A percentile compares a stretch with the other conserved stretches of the same genome.
These are phyloP conservation scores for Dasypogon diadema DNA, from an alignment of 2,888 invertebrate genomes.

Conservation along the genomic window DNA sequence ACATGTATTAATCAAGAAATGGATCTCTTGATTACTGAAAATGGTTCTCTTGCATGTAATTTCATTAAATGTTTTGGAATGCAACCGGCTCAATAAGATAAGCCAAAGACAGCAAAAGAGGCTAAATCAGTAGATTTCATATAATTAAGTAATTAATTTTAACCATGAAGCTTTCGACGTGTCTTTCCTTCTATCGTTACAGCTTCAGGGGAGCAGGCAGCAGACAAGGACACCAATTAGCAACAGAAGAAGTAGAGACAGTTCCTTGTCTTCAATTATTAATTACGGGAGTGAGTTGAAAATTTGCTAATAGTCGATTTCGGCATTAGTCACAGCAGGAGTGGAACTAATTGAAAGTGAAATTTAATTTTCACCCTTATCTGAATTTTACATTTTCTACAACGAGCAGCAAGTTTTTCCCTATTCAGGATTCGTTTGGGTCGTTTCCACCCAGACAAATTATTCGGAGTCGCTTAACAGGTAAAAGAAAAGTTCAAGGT, in stretches of 20 bases:
- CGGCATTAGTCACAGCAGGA: background rate
- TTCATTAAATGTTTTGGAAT: no score
- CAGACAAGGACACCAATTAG: slow-evolving; percentile 25
- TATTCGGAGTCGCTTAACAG: background rate
- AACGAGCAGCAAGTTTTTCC: background rate
- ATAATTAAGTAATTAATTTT: no score
- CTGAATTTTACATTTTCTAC: slow-evolving; percentile 8
- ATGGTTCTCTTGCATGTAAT: no score
- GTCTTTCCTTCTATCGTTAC: no score
- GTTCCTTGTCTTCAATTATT: slow-evolving; percentile 37
- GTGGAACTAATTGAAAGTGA: slow-evolving; percentile 26
- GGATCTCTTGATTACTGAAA: no score
- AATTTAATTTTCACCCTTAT: slow-evolving; percentile 30
- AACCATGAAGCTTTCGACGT: no score
- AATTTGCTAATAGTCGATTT: slow-evolving; percentile 16
- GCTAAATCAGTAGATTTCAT: no score
- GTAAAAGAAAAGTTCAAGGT: background rate
- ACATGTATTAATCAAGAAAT: no score
- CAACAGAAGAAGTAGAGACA: slow-evolving; percentile 1
- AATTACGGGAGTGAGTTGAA: slow-evolving; percentile 25
- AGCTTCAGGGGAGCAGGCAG: background rate
- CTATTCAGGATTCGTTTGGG: no score
- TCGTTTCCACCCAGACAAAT: background rate
- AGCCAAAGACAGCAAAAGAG: no score
- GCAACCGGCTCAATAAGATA: no score